Evolutionary conservation across 2,888 invertebrate genomes (phyloP).

Genomic region (Brachypalpus laphriformis): DNA sequence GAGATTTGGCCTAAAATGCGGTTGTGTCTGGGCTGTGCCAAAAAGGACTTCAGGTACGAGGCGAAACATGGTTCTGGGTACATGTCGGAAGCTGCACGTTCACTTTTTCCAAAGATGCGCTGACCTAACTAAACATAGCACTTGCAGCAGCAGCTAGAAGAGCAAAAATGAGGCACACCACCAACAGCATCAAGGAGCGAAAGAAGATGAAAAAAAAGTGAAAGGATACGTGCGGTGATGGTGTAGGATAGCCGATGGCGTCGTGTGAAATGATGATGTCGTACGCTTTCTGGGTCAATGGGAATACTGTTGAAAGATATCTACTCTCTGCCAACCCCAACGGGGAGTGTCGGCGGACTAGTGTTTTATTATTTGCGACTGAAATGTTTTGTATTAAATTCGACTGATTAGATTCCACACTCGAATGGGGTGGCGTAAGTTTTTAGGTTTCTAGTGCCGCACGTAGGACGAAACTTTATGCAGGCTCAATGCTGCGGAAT

Average conservation of each 20-base stretch:
- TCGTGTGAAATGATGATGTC: slow-evolving; percentile 49
- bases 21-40: slow-evolving; percentile 45
- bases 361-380: slow-evolving; percentile 47
- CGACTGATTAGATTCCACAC: slow-evolving; percentile 52
- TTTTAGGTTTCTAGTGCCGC: background rate
- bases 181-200: background rate
- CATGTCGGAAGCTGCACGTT: slow-evolving; percentile 35
- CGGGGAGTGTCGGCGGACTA: background rate
- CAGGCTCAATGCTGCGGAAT: slow-evolving; percentile 16
- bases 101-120: slow-evolving; percentile 30
- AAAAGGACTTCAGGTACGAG: slow-evolving; percentile 48
- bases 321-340: slow-evolving; percentile 3
- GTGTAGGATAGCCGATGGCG: slow-evolving; percentile 45
- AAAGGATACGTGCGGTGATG: slow-evolving; percentile 66
- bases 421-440: background rate
- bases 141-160: slow-evolving; percentile 34
- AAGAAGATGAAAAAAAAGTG: slow-evolving; percentile 35
- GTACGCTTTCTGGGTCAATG: slow-evolving; percentile 68
- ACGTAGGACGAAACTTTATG: slow-evolving; percentile 1
- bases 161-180: slow-evolving; percentile 28
- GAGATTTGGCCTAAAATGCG: slow-evolving; percentile 44
- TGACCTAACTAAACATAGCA: slow-evolving; percentile 38
- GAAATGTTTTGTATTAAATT: slow-evolving; percentile 55
- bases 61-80: background rate
- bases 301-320: slow-evolving; percentile 48